phyloP scores from a whole-genome alignment of 2,113 vertebrate species.

The Benthochromis sp. region DNA sequence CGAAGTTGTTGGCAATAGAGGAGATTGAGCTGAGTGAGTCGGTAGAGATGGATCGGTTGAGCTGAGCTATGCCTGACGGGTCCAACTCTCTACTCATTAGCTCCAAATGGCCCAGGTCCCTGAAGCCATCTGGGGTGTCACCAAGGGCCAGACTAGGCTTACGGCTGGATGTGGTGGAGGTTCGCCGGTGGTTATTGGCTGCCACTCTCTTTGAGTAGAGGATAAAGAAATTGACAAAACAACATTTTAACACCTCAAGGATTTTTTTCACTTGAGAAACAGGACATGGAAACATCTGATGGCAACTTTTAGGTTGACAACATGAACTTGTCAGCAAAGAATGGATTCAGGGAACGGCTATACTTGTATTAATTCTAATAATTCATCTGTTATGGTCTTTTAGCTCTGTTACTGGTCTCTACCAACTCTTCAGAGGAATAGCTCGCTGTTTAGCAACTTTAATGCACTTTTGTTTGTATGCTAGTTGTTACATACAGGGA shows the following conservation, averaged over 20 bases:
- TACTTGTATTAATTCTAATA: neutral
- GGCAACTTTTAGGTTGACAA: neutral
- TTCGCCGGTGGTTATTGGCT: slow-evolving; percentile 65
- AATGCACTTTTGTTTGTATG: neutral
- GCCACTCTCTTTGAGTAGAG: slow-evolving; percentile 66
- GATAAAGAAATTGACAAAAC: neutral
- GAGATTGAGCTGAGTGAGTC: slow-evolving; percentile 95
- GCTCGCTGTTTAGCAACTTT: neutral
- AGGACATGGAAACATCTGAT: neutral
- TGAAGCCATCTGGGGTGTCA: slow-evolving; percentile 82
- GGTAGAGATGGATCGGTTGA: slow-evolving; percentile 85
- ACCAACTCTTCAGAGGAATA: neutral
- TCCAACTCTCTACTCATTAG: slow-evolving; percentile 89
- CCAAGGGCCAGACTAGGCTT: slow-evolving; percentile 80
- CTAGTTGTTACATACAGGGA: neutral
- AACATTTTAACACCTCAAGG: neutral
- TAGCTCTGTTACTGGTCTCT: neutral
- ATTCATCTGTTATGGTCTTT: neutral
- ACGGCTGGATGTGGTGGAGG: slow-evolving; percentile 59
- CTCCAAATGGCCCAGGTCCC: slow-evolving; percentile 90
- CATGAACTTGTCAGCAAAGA: neutral
- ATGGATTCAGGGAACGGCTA: neutral
- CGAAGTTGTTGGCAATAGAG: slow-evolving; percentile 93
- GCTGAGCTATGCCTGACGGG: slow-evolving; percentile 54
- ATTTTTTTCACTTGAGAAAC: neutral